Conservation (phyloP, 2,797 vertebrate genomes). For the Melanotaenia boesemani region DNA sequence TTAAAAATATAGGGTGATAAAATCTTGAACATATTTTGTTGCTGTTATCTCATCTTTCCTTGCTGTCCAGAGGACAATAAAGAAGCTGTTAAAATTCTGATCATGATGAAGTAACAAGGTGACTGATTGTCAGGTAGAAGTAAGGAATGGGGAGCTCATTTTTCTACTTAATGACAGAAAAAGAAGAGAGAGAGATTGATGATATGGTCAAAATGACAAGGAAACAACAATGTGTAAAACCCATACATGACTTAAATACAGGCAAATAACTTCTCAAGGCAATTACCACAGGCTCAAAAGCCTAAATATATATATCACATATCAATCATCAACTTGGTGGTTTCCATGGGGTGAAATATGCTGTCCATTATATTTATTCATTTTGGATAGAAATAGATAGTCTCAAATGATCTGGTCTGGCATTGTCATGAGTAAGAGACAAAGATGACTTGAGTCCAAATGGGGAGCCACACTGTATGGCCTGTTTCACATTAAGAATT, state of each 20-base stretch:
- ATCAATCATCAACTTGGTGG: not conserved
- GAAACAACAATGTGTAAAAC: not conserved
- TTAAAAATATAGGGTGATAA: constrained; percentile 3
- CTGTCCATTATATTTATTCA: not conserved
- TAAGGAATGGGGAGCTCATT: not conserved
- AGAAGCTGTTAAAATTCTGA: constrained; percentile 33
- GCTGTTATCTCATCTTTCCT: constrained; percentile 27
- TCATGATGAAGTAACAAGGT: constrained; percentile 35
- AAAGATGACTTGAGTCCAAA: constrained; percentile 77
- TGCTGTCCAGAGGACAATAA: constrained; percentile 6
- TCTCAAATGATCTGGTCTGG: constrained; percentile 48
- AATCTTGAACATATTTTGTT: constrained; percentile 10
- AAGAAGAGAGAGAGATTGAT: not conserved
- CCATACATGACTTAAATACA: not conserved
- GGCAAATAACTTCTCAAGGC: not conserved
- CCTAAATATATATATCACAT: not conserved
- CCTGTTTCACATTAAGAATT: constrained; percentile 84
- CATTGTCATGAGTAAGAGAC: constrained; percentile 65
- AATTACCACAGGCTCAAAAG: not conserved
- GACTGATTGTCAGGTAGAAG: constrained; percentile 27
- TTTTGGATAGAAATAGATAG: constrained; percentile 45
- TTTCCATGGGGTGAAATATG: constrained; percentile 2
- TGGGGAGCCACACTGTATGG: constrained; percentile 72
- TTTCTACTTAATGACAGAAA: constrained; percentile 22
- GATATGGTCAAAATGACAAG: constrained; percentile 1